A percentile compares a stretch with the other conserved stretches of the same genome.
Evolutionary conservation across 2,113 vertebrate species (phyloP).

Genomic region (Macquaria australasica): DNA sequence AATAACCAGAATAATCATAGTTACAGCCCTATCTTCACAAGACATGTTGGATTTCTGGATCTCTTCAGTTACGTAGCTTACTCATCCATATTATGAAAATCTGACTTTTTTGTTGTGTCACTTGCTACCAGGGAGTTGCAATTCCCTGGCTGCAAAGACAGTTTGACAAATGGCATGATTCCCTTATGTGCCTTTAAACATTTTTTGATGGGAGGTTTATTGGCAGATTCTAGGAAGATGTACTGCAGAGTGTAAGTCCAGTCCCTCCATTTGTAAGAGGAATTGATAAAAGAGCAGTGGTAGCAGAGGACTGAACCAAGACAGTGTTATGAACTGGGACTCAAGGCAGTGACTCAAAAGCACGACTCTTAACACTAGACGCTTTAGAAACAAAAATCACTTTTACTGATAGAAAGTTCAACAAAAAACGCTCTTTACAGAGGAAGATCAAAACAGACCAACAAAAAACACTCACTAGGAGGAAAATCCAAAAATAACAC

Average conservation of each 20-base stretch:
- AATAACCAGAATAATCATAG: not conserved
- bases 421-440: too few relatives aligned
- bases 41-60: not conserved
- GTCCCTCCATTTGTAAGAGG: slow-evolving; percentile 2
- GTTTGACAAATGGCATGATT: slow-evolving; percentile 29
- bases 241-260: slow-evolving; percentile 6
- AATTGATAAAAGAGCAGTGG: slow-evolving; percentile 36
- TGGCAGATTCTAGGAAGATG: slow-evolving; percentile 37
- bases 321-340: too few relatives aligned
- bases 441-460: too few relatives aligned
- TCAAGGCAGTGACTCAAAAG: too few relatives aligned
- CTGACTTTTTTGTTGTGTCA: not conserved
- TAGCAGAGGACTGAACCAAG: not conserved
- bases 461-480: too few relatives aligned
- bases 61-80: not conserved
- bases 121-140: not conserved
- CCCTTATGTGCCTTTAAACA: slow-evolving; percentile 24
- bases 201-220: slow-evolving; percentile 40
- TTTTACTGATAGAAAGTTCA: too few relatives aligned
- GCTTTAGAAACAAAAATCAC: too few relatives aligned
- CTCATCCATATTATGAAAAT: not conserved
- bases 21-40: not conserved
- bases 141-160: not conserved
- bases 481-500: too few relatives aligned
- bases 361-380: too few relatives aligned